phyloP scores from a whole-genome alignment of 2,113 vertebrate genomes.

The Clarias gariepinus region DNA sequence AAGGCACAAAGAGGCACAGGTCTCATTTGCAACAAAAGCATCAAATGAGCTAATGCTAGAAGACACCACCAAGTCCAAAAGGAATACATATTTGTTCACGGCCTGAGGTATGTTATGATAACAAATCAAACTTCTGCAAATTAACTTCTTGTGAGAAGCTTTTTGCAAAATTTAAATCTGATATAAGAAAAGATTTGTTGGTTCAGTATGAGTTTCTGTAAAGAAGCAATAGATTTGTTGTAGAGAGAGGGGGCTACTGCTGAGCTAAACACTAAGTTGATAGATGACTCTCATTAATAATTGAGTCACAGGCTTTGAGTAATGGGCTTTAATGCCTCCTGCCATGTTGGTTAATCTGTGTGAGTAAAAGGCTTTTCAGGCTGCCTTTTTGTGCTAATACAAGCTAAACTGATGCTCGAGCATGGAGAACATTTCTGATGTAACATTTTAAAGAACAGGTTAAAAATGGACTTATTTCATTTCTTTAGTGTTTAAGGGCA shows the following conservation, averaged over 20 bases:
- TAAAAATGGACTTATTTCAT: conserved; percentile 9
- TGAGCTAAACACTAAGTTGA: conserved; percentile 10
- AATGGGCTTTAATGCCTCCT: conserved; percentile 21
- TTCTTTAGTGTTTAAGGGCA: conserved; percentile 8
- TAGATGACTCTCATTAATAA: conserved; percentile 16
- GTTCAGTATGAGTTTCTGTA: neutral
- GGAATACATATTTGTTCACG: too few relatives aligned
- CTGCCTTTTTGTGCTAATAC: neutral
- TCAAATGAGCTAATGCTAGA: too few relatives aligned
- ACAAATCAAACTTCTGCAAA: too few relatives aligned
- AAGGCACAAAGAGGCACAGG: too few relatives aligned
- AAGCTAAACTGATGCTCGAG: neutral
- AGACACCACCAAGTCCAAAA: too few relatives aligned
- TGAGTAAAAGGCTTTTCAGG: conserved; percentile 18
- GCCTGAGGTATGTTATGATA: too few relatives aligned
- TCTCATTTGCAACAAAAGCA: too few relatives aligned
- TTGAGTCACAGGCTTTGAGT: conserved; percentile 13
- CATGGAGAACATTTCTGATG: neutral
- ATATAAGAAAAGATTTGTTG: neutral
- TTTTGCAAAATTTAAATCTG: neutral
- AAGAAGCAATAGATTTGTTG: conserved; percentile 1
- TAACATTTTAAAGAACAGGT: neutral
- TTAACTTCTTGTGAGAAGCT: neutral
- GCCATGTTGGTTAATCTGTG: conserved; percentile 9
- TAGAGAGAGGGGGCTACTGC: neutral